Conservation (phyloP, 2,113 vertebrate species). For the Azemiops feae region DNA sequence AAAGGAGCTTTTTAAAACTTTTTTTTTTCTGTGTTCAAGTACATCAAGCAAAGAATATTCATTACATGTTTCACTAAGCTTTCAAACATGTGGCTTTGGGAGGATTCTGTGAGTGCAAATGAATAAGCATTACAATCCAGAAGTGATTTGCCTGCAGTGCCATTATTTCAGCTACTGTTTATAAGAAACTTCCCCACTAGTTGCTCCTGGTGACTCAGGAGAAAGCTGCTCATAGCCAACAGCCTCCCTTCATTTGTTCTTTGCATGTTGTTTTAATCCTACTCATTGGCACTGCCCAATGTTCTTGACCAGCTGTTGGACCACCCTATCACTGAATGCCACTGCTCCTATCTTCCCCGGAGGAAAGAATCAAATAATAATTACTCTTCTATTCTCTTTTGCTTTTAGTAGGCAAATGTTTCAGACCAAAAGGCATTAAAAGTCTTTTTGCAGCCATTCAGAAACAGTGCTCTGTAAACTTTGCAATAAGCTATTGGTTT, state of each 20-base stretch:
- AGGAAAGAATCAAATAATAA: slow-evolving; percentile 21
- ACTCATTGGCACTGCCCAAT: slow-evolving; percentile 74
- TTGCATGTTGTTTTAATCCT: slow-evolving; percentile 72
- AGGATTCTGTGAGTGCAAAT: not conserved
- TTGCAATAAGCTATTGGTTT: not conserved
- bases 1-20: not conserved
- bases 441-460: not conserved
- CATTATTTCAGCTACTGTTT: not conserved
- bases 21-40: not conserved
- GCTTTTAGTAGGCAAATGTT: not conserved
- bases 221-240: slow-evolving; percentile 18
- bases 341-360: slow-evolving; percentile 75
- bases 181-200: slow-evolving; percentile 54
- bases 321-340: slow-evolving; percentile 73
- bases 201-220: slow-evolving; percentile 19
- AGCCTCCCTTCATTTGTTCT: slow-evolving; percentile 32
- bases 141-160: not conserved
- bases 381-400: not conserved
- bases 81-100: not conserved
- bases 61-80: not conserved
- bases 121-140: not conserved
- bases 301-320: slow-evolving; percentile 75
- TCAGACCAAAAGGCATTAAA: not conserved
- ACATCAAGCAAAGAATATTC: not conserved
- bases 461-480: not conserved